A percentile compares a stretch with the other conserved stretches of the same genome.
phyloP scores from a whole-genome alignment of 2,797 vertebrate species.

The Streptopelia turtur region DNA sequence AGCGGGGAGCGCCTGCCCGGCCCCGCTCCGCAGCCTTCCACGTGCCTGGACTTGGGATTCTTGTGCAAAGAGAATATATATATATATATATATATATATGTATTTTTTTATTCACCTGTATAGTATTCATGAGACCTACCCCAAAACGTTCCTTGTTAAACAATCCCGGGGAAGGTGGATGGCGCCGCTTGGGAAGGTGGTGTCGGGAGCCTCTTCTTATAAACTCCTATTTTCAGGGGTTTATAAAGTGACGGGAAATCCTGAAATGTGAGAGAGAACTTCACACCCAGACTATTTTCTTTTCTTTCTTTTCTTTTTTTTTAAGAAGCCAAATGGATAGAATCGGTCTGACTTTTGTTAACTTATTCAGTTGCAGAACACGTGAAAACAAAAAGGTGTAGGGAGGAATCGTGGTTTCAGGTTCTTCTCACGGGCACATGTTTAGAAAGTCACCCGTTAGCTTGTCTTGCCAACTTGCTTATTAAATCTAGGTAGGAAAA shows the following conservation, averaged over 20 bases:
- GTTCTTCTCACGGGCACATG: not conserved
- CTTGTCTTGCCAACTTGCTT: not conserved
- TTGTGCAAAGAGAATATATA: constrained; percentile 56
- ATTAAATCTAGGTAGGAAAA: not conserved
- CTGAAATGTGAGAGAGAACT: not conserved
- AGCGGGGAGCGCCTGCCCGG: not conserved
- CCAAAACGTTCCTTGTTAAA: not conserved
- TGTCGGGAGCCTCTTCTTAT: not conserved
- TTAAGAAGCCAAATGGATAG: not conserved
- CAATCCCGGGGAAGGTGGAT: not conserved
- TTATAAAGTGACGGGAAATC: not conserved
- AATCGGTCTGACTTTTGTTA: not conserved
- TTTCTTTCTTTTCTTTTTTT: not conserved
- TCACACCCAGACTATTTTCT: not conserved
- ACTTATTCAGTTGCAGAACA: constrained; percentile 10
- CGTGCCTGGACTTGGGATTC: constrained; percentile 50
- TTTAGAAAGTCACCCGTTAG: not conserved
- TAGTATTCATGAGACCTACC: constrained; percentile 32
- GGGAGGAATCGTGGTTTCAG: not conserved
- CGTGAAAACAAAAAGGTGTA: not conserved
- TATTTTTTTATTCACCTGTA: constrained; percentile 78
- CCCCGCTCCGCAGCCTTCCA: not conserved
- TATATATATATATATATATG: not conserved
- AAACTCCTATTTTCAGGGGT: constrained; percentile 51
- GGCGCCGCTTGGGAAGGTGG: not conserved